phyloP scores from a whole-genome alignment of 2,113 vertebrate species.

The Crotalus tigris region DNA sequence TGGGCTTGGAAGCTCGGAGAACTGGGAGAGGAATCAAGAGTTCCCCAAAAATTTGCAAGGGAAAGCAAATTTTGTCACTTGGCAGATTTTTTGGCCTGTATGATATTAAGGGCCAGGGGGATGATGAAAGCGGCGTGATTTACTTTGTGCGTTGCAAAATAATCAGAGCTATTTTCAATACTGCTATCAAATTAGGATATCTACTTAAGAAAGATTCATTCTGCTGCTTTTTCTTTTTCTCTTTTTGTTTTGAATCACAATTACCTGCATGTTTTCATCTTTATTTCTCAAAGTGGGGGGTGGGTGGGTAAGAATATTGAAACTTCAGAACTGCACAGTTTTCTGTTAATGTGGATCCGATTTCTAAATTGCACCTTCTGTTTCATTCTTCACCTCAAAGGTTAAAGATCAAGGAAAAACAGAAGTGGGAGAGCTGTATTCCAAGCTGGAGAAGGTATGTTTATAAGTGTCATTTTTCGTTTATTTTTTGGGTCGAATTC shows the following conservation, averaged over 20 bases:
- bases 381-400: constrained; percentile 71
- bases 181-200: background rate
- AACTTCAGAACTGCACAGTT: background rate
- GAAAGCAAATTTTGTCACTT: too few species aligned
- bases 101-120: background rate
- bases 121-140: background rate
- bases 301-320: background rate
- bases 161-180: background rate
- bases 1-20: constrained; percentile 44
- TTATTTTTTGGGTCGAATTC: background rate
- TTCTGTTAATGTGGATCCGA: background rate
- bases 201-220: background rate
- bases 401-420: constrained; percentile 93
- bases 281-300: background rate
- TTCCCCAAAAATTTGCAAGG: background rate
- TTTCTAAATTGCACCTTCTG: constrained; percentile 36
- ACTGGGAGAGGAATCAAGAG: background rate
- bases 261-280: background rate
- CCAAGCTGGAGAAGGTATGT: constrained; percentile 90
- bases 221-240: background rate
- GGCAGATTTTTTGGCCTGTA: background rate
- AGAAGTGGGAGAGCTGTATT: constrained; percentile 85
- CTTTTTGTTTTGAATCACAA: background rate
- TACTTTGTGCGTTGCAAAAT: background rate
- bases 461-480: background rate